Base-by-base conservation (phyloP, 2,888 invertebrate species). In the Xanthia togata region DNA sequence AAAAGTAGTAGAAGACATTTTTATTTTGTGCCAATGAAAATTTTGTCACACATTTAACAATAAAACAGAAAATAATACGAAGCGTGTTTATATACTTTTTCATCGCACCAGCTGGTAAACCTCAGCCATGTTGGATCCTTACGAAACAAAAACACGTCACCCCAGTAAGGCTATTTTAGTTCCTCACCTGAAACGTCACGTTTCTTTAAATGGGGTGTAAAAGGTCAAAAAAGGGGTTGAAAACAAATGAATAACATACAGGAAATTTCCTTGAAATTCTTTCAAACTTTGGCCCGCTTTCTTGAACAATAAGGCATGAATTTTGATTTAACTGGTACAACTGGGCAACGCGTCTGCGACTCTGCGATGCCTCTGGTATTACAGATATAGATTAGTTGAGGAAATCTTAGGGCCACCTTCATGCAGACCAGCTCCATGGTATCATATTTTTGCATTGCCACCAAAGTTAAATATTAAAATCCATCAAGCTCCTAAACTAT, bases 1-100 rank as follows among this genome's bases (percentile, higher is more conserved):
- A 81, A 84, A 82, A 73, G 59, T 81, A 73, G 68, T 63, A 77
- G 75, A 81, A 81, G 81, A 80, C 47, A n/a, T 71, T 78, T 83
- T 80, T 71, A 68, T 64, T 68, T 78, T 83, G 85, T 83, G 85
- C 88, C 88, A 81, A 82, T 78, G 77, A 55, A 70, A 63, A 50
- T 41, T 4, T 41, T 20, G 23, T 11, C 0, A 41, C 20, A 44
- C 1, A 31, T 59, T 20, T 9, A 0, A 6, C 1, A n/a, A 44
- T 50, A 11, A 11, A 38, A 57, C 1, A n/a, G 8, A 0, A 26
- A 53, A 31, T 17, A 26, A 23, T 20, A 26, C 8, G 0, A 70
- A 11, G 17, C 1, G 6, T 41, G 38, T 69, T 20, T 26, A 9
- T 23, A 26, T n/a, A n/a, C 38, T 31, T 31, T 31, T 31, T 31